Evolutionary conservation across 2,888 invertebrate genomes (phyloP), one percentile per base, ranked within the genome.

Genomic region (Adineta ricciae): DNA sequence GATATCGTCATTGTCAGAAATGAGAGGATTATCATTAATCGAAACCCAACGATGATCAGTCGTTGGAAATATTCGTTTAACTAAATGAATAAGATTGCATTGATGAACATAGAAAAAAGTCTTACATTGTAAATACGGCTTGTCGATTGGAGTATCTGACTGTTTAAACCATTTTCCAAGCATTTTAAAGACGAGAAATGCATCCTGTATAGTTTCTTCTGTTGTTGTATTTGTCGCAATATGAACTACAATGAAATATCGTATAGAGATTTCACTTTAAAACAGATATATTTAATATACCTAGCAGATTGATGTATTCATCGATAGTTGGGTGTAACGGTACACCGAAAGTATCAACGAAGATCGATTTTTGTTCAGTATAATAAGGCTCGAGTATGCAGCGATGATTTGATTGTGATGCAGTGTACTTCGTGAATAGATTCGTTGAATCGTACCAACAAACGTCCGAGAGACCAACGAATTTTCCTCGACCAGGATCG

Each of bases 301-400:
- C 52, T 83, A 85, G 50, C 27, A 85, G n/a, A 46, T 64, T 32
- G 16, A 83, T 83, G 50, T 85, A 85, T 46, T 85, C 84, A 16
- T 49, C 32, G 36, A 83, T 24, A n/a, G n/a, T 64, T 24, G 84
- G 84, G 36, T 50, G 64, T 27, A 41, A 19, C 16, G 32, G 24
- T 24, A 85, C 50, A n/a, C 46, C 19, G 38, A 85, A 85, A 32
- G 49, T 49, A 64, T 85, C 56, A n/a, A 83, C 24, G 52, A 85
- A 85, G 16, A 85, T 64, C 11, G 38, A n/a, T 64, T 85, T 64
- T 46, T 54, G 78, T 24, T 82, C 52, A 41, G 32, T 24, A 64
- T 85, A 85, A 83, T 83, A 85, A 27, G 54, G 46, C n/a, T 64
- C 64, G 0, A 85, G 5, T 38, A 85, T 32, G 50, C 64, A 83